These are phyloP conservation scores for Lagocephalus sceleratus DNA, from an alignment of 2,797 vertebrate species.

Conservation along the genomic window DNA sequence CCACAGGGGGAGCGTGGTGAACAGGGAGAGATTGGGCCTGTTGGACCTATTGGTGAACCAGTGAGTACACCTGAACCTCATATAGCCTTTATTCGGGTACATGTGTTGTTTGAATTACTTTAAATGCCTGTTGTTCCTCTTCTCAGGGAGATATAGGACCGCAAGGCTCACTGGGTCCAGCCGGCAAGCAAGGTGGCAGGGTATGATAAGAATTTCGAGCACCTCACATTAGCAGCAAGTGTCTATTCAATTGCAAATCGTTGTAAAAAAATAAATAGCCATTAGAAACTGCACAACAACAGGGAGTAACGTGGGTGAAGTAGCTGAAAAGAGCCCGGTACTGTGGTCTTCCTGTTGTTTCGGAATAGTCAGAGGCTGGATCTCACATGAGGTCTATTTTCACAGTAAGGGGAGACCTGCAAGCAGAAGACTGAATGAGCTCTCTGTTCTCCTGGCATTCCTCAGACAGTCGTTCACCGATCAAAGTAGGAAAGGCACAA, in stretches of 20 bases:
- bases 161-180: slow-evolving; percentile 81
- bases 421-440: slow-evolving; percentile 78
- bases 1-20: slow-evolving; percentile 88
- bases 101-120: neutral
- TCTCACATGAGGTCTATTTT: slow-evolving; percentile 80
- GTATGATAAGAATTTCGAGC: slow-evolving; percentile 72
- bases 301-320: slow-evolving; percentile 7
- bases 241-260: neutral
- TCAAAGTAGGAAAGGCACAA: slow-evolving; percentile 52
- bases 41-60: slow-evolving; percentile 83
- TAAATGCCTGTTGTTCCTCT: slow-evolving; percentile 6
- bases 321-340: slow-evolving; percentile 6
- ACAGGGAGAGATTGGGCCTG: slow-evolving; percentile 84
- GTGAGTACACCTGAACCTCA: slow-evolving; percentile 76
- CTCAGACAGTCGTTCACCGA: slow-evolving; percentile 46
- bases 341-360: slow-evolving; percentile 43
- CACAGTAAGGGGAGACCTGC: slow-evolving; percentile 71
- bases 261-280: neutral
- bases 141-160: slow-evolving; percentile 85
- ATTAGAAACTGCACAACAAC: neutral
- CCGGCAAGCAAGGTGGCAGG: slow-evolving; percentile 85
- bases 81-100: neutral
- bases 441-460: slow-evolving; percentile 81
- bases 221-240: neutral
- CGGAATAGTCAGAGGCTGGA: slow-evolving; percentile 70